Conservation (phyloP, 2,797 vertebrate genomes). For the Botia kubotai region DNA sequence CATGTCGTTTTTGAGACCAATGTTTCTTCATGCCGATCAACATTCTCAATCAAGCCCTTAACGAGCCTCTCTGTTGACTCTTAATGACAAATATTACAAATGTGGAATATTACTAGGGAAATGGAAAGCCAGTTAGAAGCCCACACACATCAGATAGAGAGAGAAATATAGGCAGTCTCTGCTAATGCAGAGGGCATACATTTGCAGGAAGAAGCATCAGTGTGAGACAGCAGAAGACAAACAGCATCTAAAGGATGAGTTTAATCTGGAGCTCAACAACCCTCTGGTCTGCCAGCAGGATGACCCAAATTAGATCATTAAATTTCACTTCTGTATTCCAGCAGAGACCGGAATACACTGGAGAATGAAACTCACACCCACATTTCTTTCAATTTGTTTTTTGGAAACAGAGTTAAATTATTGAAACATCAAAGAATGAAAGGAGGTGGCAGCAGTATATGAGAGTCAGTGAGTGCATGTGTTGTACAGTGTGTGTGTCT, state of each 20-base stretch:
- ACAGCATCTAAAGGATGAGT: slow-evolving; percentile 61
- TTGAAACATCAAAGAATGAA: slow-evolving; percentile 68
- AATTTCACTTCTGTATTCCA: slow-evolving; percentile 69
- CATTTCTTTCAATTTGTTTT: slow-evolving; percentile 56
- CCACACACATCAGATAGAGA: slow-evolving; percentile 56
- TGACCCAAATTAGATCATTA: slow-evolving; percentile 67
- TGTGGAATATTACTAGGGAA: slow-evolving; percentile 31
- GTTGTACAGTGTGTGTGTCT: neutral
- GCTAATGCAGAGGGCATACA: slow-evolving; percentile 63
- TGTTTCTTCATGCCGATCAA: slow-evolving; percentile 30
- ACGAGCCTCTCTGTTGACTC: slow-evolving; percentile 50
- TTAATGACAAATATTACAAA: slow-evolving; percentile 51
- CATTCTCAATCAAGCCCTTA: slow-evolving; percentile 48
- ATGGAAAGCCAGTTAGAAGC: slow-evolving; percentile 50
- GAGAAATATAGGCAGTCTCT: slow-evolving; percentile 58
- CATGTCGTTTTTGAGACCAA: neutral
- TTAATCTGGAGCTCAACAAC: slow-evolving; percentile 62
- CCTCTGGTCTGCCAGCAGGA: slow-evolving; percentile 56
- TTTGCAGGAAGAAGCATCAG: slow-evolving; percentile 59
- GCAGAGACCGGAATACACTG: slow-evolving; percentile 7
- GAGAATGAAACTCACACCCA: slow-evolving; percentile 52
- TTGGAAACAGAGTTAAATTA: slow-evolving; percentile 63
- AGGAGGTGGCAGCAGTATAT: slow-evolving; percentile 18
- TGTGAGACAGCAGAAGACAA: slow-evolving; percentile 53
- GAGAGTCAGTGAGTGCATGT: neutral